phyloP scores from a whole-genome alignment of 2,113 vertebrate species.

The Upupa epops region DNA sequence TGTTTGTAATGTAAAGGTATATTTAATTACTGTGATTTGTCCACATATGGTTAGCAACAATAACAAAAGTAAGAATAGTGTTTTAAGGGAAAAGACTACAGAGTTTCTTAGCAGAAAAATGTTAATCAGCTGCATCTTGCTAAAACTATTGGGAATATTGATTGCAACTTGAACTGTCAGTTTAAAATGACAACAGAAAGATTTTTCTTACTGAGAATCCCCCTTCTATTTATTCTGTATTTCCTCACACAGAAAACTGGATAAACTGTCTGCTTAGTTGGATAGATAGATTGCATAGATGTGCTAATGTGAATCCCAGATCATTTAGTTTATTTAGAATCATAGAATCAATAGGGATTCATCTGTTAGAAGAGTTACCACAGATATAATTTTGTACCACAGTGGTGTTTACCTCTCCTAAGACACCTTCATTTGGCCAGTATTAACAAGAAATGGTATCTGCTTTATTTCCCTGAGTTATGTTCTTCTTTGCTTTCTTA shows the following conservation, averaged over 20 bases:
- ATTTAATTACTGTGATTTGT: neutral
- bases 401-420: neutral
- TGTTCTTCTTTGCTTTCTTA: neutral
- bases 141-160: neutral
- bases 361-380: neutral
- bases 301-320: neutral
- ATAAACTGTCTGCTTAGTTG: neutral
- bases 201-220: neutral
- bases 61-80: neutral
- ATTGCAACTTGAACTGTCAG: neutral
- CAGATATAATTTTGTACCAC: neutral
- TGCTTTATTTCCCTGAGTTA: neutral
- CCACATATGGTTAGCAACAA: neutral
- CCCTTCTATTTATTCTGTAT: neutral
- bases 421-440: neutral
- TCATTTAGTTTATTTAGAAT: constrained; percentile 6
- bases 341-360: no score
- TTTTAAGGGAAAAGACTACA: neutral
- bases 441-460: neutral
- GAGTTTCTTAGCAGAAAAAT: neutral
- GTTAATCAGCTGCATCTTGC: neutral
- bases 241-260: neutral
- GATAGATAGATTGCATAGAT: neutral
- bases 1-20: neutral
- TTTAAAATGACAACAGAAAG: neutral